These are phyloP conservation scores for Danionella dracula DNA, from an alignment of 2,797 vertebrate species.

Conservation along the genomic window DNA sequence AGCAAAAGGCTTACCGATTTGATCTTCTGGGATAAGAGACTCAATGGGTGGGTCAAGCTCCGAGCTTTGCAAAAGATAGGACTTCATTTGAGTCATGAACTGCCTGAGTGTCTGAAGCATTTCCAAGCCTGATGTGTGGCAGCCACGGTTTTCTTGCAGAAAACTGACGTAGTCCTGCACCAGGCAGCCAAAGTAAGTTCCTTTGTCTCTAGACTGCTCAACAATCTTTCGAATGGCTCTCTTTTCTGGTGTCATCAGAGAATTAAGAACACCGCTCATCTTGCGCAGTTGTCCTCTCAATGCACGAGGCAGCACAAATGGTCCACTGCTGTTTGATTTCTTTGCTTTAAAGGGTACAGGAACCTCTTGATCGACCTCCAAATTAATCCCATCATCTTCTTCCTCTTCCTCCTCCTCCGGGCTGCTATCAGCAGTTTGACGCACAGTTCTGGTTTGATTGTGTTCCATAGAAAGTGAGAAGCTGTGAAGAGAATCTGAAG, in stretches of 20 bases:
- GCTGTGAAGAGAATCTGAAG: slow-evolving; percentile 86
- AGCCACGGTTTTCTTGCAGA: slow-evolving; percentile 89
- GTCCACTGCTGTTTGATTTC: slow-evolving; percentile 66
- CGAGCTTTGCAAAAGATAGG: slow-evolving; percentile 89
- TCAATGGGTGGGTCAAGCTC: slow-evolving; percentile 91
- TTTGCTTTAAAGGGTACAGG: slow-evolving; percentile 80
- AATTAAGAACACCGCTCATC: slow-evolving; percentile 88
- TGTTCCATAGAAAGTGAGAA: slow-evolving; percentile 72
- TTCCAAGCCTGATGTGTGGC: slow-evolving; percentile 86
- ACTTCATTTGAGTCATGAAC: slow-evolving; percentile 97
- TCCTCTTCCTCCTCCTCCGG: slow-evolving; percentile 76
- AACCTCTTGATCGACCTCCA: slow-evolving; percentile 87
- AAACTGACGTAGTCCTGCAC: slow-evolving; percentile 96
- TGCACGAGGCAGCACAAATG: slow-evolving; percentile 83
- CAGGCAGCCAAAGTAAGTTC: slow-evolving; percentile 90
- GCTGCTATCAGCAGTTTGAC: slow-evolving; percentile 78
- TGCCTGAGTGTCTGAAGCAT: slow-evolving; percentile 92
- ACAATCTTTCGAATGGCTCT: slow-evolving; percentile 84
- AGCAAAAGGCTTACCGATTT: slow-evolving; percentile 69
- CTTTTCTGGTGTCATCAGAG: slow-evolving; percentile 90
- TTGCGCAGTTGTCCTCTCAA: slow-evolving; percentile 89
- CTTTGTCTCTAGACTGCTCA: slow-evolving; percentile 85
- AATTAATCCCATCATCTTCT: slow-evolving; percentile 85
- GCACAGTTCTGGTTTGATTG: slow-evolving; percentile 31
- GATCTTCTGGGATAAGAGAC: slow-evolving; percentile 90